Evolutionary conservation across 2,888 invertebrate genomes (phyloP), one percentile per base, ranked within the genome.

Genomic region (Cecidostiba fungosa): DNA sequence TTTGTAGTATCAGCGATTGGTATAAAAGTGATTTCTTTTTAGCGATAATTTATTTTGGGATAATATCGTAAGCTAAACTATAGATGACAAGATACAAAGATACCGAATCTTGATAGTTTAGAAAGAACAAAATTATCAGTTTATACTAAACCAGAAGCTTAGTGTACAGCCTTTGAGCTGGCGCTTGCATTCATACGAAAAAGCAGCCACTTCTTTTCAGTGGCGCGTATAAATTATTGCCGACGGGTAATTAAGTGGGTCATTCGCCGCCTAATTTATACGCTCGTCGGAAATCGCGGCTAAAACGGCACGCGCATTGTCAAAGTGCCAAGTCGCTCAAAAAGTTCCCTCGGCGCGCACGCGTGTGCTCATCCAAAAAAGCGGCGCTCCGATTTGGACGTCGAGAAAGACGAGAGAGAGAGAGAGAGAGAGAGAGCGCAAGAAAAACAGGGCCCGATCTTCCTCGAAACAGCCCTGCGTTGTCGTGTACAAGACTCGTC

Each of bases 171-270:
- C 10, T 43, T 43, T 43, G 1, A 10, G 14, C 14, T 66, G 26
- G 32, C 32, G 32, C 69, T 16, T 16, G 32, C 66, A 19, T 54
- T 6, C 5, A 54, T n/a, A 1, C 54, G 0, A n/a, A 54, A 54
- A n/a, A 54, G 5, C 39, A 54, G 59, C 36, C 32, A 69, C 70
- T 70, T 84, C 78, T 74, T 50, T 8, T 47, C 69, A 19, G n/a
- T 16, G 36, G 14, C 26, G 66, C 43, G 59, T 66, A 86, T 86
- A 86, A 85, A 79, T 86, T 82, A 85, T 82, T 43, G 82, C 79
- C 73, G 82, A 85, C 84, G 85, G 82, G 79, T 86, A 86, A 86
- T 86, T 86, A 86, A 86, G 79, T 78, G 85, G 82, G 79, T 80
- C 84, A 86, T 84, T 82, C 82, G 74, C 39, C 59, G 78, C n/a